phyloP scores from a whole-genome alignment of 1,140 invertebrate species.

The Leguminivora glycinivorella region DNA sequence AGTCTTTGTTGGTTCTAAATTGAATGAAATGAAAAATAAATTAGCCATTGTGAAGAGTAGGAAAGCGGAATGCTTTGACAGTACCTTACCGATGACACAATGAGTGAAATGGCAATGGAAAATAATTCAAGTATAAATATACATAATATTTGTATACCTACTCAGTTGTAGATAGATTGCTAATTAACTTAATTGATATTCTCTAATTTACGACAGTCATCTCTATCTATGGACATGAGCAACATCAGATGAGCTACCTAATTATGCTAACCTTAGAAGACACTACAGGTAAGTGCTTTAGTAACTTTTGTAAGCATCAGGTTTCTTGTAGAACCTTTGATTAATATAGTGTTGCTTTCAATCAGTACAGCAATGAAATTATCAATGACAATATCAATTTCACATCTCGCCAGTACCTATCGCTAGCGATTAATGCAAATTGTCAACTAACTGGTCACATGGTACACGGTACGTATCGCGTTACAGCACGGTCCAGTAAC shows the following conservation, averaged over 20 bases:
- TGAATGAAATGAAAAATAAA: slow-evolving; percentile 75
- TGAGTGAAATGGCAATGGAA: background rate
- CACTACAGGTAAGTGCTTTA: too few relatives aligned
- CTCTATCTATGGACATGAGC: too few relatives aligned
- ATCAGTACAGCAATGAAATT: background rate
- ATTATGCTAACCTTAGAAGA: too few relatives aligned
- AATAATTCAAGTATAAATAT: too few relatives aligned
- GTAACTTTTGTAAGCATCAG: too few relatives aligned
- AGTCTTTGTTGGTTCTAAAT: slow-evolving; percentile 62
- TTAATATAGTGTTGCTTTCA: background rate
- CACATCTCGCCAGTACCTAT: background rate
- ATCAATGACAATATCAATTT: background rate
- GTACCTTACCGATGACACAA: background rate
- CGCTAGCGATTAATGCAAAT: slow-evolving; percentile 13
- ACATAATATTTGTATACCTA: too few relatives aligned
- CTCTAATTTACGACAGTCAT: too few relatives aligned
- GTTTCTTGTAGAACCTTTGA: background rate
- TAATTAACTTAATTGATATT: too few relatives aligned
- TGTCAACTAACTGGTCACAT: slow-evolving; percentile 11
- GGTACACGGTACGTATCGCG: slow-evolving; percentile 43
- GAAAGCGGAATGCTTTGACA: slow-evolving; percentile 44
- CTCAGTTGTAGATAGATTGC: too few relatives aligned
- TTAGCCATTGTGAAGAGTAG: slow-evolving; percentile 47
- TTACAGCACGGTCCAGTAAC: slow-evolving; percentile 58
- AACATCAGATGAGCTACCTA: too few relatives aligned